These are phyloP conservation scores for Leptogaster cylindrica DNA, from an alignment of 2,888 invertebrate genomes.

Conservation along the genomic window DNA sequence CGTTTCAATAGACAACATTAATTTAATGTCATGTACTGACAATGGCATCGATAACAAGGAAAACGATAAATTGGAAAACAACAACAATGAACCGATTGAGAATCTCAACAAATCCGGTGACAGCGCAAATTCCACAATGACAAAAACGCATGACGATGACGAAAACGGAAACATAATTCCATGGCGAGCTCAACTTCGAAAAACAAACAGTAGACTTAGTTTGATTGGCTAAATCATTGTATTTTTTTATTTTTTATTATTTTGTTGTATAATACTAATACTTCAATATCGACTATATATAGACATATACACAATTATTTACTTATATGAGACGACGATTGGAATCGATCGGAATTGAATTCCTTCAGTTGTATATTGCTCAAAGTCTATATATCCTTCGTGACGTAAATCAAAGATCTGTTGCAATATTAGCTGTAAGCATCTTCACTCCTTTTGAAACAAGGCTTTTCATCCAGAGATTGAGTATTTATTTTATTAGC, in stretches of 20 bases:
- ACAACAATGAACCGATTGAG: conserved; percentile 49
- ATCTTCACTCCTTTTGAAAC: not conserved
- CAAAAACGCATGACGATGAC: conserved; percentile 60
- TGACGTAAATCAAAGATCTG: conserved; percentile 38
- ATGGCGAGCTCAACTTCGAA: conserved; percentile 87
- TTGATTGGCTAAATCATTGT: conserved; percentile 68
- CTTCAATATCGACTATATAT: not conserved
- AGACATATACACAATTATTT: too few relatives aligned
- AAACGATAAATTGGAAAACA: conserved; percentile 50
- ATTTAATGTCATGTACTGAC: conserved; percentile 58
- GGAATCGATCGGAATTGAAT: conserved; percentile 18
- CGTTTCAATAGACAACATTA: conserved; percentile 71
- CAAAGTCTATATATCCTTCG: not conserved
- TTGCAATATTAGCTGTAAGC: conserved; percentile 39
- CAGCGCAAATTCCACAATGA: conserved; percentile 48
- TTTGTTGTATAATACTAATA: not conserved
- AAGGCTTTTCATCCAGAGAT: conserved; percentile 3
- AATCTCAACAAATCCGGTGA: conserved; percentile 47
- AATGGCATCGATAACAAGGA: conserved; percentile 53
- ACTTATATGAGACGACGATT: too few relatives aligned
- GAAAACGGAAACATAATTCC: conserved; percentile 79
- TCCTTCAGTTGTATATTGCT: conserved; percentile 30
- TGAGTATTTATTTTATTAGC: not conserved
- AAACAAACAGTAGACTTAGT: conserved; percentile 88
- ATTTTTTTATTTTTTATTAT: too few relatives aligned